Conservation (phyloP, 2,113 vertebrate species). For the Nothoprocta pentlandii region DNA sequence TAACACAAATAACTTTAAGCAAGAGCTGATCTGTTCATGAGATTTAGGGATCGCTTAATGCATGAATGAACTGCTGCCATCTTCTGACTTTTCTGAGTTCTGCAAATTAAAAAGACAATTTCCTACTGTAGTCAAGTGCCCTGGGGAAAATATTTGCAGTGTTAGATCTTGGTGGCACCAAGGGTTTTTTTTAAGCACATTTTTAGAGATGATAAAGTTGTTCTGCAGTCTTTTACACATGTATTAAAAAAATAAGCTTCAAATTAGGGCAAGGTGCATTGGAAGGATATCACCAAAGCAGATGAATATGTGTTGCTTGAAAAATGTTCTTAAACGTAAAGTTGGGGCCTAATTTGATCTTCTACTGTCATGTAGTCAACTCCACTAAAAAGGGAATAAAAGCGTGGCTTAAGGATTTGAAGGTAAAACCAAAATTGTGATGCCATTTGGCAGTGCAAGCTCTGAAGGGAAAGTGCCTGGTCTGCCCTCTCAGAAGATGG, state of each 20-base stretch:
- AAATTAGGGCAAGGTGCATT: background rate
- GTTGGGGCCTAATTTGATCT: background rate
- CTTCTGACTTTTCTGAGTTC: slow-evolving; percentile 71
- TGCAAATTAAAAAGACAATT: slow-evolving; percentile 70
- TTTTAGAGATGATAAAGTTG: background rate
- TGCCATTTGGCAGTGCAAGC: background rate
- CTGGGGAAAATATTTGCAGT: slow-evolving; percentile 25
- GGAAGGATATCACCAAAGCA: background rate
- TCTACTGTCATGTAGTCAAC: background rate
- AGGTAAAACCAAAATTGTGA: background rate
- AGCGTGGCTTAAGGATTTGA: background rate
- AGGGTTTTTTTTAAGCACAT: background rate
- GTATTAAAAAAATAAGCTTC: background rate
- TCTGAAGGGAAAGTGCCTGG: background rate
- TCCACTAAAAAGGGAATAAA: background rate
- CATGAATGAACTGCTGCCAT: slow-evolving; percentile 76
- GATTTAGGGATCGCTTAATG: slow-evolving; percentile 59
- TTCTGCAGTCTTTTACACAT: background rate
- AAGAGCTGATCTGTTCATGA: slow-evolving; percentile 42
- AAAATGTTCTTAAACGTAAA: background rate
- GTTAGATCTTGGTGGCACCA: slow-evolving; percentile 6
- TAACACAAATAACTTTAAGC: slow-evolving; percentile 47
- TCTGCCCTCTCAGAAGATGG: accelerated
- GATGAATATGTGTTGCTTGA: background rate
- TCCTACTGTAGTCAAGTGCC: slow-evolving; percentile 42